Evolutionary conservation across 2,888 invertebrate species (phyloP).

Genomic region (Matsumyia berberina): DNA sequence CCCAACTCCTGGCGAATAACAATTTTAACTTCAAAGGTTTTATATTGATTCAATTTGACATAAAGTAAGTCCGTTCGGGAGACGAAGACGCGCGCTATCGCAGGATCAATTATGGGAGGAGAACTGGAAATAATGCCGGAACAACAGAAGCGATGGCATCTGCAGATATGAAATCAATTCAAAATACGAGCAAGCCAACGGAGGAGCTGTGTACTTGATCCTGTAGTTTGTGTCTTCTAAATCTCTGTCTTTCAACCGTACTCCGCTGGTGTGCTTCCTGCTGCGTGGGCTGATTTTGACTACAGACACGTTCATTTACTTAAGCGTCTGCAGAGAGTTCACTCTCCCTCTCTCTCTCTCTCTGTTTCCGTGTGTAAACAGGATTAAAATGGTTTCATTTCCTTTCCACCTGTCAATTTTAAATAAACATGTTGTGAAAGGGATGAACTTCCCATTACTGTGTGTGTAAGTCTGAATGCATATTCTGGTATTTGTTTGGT

Average conservation of each 20-base stretch:
- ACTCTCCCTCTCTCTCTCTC: no score
- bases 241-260: constrained; percentile 21
- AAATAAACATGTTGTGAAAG: constrained; percentile 39
- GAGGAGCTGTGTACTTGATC: constrained; percentile 19
- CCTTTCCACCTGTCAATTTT: constrained; percentile 54
- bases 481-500: neutral
- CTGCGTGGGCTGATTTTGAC: neutral
- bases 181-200: constrained; percentile 19
- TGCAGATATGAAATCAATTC: constrained; percentile 69
- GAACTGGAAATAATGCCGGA: constrained; percentile 44
- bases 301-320: constrained; percentile 46
- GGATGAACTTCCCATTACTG: constrained; percentile 36
- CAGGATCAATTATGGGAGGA: constrained; percentile 55
- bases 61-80: constrained; percentile 45
- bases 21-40: constrained; percentile 67
- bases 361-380: constrained; percentile 50
- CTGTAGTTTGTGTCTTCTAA: constrained; percentile 38
- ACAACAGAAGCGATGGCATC: constrained; percentile 60
- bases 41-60: constrained; percentile 70
- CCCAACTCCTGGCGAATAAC: constrained; percentile 19
- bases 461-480: neutral
- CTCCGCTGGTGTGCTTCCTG: neutral
- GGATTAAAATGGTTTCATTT: constrained; percentile 64
- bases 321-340: constrained; percentile 42
- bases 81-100: constrained; percentile 19